Conservation (phyloP, 2,888 invertebrate genomes). For the Eupithecia centaureata region DNA sequence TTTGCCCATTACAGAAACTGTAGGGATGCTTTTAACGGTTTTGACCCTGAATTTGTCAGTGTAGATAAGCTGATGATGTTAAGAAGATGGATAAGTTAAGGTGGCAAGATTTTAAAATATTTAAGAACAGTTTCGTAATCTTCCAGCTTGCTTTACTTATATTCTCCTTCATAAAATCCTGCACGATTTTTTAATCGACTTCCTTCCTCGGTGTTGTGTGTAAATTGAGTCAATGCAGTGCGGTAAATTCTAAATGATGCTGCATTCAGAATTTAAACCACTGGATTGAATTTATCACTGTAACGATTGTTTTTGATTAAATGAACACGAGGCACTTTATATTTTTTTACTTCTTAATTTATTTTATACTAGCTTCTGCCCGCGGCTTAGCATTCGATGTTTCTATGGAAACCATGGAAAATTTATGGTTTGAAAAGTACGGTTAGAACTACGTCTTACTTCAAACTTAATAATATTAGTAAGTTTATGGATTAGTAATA, state of each 20-base stretch:
- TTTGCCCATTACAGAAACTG: conserved; percentile 24
- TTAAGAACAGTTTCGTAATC: not conserved
- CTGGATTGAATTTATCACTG: not conserved
- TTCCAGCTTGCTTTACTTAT: not conserved
- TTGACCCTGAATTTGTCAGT: conserved; percentile 6
- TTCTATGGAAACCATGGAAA: no score
- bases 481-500: no score
- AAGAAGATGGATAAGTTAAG: not conserved
- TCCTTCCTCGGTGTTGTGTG: not conserved
- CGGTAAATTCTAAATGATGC: not conserved
- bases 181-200: no score
- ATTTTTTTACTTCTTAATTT: no score
- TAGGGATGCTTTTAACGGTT: conserved; percentile 23
- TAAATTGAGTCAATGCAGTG: not conserved
- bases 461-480: no score
- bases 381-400: no score
- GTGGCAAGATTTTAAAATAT: not conserved
- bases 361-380: no score
- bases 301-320: no score
- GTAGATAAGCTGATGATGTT: conserved; percentile 2
- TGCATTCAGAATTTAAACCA: no score
- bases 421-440: no score
- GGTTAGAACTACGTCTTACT: no score
- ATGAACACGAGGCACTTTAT: no score
- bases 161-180: not conserved